Evolutionary conservation across 2,113 vertebrate species (phyloP), one percentile per base, ranked within the genome.

Genomic region (Oenanthe oenanthe): DNA sequence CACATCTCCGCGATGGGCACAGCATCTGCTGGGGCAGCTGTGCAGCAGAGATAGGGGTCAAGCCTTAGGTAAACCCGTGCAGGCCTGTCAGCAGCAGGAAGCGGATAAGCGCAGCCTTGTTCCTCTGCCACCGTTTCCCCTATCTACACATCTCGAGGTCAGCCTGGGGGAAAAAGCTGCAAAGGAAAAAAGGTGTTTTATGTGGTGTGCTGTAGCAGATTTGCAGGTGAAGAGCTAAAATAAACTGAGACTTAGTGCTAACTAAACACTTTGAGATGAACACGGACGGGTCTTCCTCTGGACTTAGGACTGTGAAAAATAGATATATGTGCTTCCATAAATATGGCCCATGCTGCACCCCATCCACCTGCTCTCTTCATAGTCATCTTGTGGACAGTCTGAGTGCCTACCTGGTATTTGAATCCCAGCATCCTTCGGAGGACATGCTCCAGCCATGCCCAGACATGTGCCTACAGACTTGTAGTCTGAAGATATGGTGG

Each of bases 1-100:
- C 85, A 73, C 88, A 91, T 95, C 95, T 96, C 80, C 72, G 83
- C 2, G 38, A 65, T 60, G 95, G 88, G 82, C 80, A 84, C 40
- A 77, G 90, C 89, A 86, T 92, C 90, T 96, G 88, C 88, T 66
- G 75, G 90, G 90, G 85, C 85, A 97, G 93, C 85, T 93, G 88
- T 89, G 78, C 54, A n/a, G 58, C 71, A 95, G 76, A 93, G 90
- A 95, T 68, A 93, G 94, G 82, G 92, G 93, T 94, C 94, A 94
- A 97, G 88, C 29, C 63, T 68, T 32, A 60, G 75, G 85, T 90
- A 92, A 92, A 77, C n/a, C 92, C 67, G 54, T 29, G 38, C 68
- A 87, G 72, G 56, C 78, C 72, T 85, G 91, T 91, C 89, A 93
- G 83, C 77, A 81, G 88, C 89, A 85, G 89, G 89, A 95, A 95